Evolutionary conservation across 2,888 invertebrate genomes (phyloP).

Genomic region (Xestia sexstrigata): DNA sequence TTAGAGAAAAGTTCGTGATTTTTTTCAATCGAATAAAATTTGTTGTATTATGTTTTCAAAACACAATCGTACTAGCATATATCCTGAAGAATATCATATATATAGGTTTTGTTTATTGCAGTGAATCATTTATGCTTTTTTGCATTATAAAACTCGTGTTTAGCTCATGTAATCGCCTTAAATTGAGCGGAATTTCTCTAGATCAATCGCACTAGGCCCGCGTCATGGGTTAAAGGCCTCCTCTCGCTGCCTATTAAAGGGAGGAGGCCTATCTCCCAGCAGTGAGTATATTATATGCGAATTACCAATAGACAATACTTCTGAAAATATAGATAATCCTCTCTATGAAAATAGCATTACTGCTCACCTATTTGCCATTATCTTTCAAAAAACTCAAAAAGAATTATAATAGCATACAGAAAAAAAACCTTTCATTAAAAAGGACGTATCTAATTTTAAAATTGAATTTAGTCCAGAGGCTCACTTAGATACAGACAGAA

Average conservation of each 20-base stretch:
- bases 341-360: not conserved
- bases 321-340: not conserved
- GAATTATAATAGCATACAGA: not conserved
- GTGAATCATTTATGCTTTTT: too few relatives aligned
- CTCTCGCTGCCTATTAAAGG: not conserved
- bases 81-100: too few relatives aligned
- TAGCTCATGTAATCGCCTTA: too few relatives aligned
- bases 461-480: slow-evolving; percentile 33
- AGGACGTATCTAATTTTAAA: slow-evolving; percentile 15
- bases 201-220: not conserved
- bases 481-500: slow-evolving; percentile 2
- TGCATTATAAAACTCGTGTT: too few relatives aligned
- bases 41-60: too few relatives aligned
- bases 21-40: too few relatives aligned
- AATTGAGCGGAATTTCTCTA: not conserved
- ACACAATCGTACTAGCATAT: too few relatives aligned
- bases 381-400: not conserved
- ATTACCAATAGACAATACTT: not conserved
- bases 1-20: too few relatives aligned
- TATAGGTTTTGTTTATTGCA: too few relatives aligned
- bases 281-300: not conserved
- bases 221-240: not conserved
- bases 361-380: not conserved
- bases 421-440: slow-evolving; percentile 39
- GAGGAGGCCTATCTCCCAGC: not conserved